These are phyloP conservation scores for Euura lappo DNA, from an alignment of 1,140 invertebrate genomes.

Conservation along the genomic window DNA sequence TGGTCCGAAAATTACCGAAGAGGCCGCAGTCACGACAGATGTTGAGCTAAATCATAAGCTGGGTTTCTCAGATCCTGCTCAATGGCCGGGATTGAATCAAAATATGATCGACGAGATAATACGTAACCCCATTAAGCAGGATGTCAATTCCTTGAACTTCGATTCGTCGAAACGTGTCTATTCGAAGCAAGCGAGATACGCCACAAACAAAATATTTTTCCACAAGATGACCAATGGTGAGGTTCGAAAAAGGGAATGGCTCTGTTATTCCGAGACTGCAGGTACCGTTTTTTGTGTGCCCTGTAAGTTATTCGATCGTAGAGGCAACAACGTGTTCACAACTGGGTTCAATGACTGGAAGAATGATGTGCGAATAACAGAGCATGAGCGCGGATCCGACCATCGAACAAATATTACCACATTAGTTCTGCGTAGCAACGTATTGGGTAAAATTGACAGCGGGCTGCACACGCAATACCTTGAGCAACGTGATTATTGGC, in stretches of 20 bases:
- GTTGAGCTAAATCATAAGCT: background rate
- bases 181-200: background rate
- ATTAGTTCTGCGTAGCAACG: constrained; percentile 3
- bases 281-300: background rate
- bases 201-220: constrained; percentile 4
- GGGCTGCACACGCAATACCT: background rate
- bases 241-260: constrained; percentile 6
- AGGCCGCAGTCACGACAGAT: background rate
- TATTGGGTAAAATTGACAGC: background rate
- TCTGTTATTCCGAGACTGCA: background rate
- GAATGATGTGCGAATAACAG: background rate
- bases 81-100: background rate
- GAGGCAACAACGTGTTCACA: background rate
- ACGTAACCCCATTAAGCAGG: background rate
- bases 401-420: background rate
- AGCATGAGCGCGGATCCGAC: background rate
- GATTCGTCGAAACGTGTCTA: background rate
- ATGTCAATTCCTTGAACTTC: background rate
- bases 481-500: background rate
- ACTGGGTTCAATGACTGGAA: background rate
- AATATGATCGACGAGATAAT: background rate
- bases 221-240: background rate
- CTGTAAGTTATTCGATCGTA: constrained; percentile 1
- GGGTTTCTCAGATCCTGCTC: constrained; percentile 3
- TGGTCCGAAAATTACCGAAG: background rate